Base-by-base conservation (phyloP, 2,113 vertebrate genomes). In the Colius striatus region DNA sequence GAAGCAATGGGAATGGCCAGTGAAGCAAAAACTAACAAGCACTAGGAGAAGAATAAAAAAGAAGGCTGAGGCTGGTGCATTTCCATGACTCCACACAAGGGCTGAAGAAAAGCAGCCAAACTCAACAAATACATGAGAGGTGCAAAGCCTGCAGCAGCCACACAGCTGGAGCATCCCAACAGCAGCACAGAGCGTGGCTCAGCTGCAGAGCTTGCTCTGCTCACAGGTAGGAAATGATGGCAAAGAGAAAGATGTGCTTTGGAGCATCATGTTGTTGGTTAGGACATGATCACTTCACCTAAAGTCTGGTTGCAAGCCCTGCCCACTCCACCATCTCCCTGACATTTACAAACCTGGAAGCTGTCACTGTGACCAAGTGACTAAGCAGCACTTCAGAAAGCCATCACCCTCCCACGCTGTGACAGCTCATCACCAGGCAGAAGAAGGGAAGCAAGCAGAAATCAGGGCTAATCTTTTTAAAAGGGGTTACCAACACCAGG, bases 111-210 rank as follows among this genome's bases (percentile, higher is more conserved):
- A 67, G 0, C 67, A 67, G n/a, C 58, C 63, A 63, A 72, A 67
- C 30, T 36, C n/a, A 6, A 23, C 48, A 54, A 62, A 55, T 20
- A 22, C 27, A 36, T 2, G 13, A 45, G 57, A 47, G 4, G 5
- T 10, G 11, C 12, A 53, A 71, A 77, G 18, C 22, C 71, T 71
- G 70, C 65, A 17, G 16, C 36, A 48, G 60, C 45, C 55, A 29
- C 0, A 0, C 21, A 16, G 2, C 23, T 11, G 43, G 27, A 51
- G 57, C 30, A 4, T 18, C 38, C 0, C 0, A 6, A 38, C 0
- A n/a, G 21, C 65, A 60, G 66, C 15, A 3, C 65, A 8, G 7
- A 41, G 47, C 16, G 32, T 20, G 25, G 66, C 3, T 27, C 63
- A 50, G 13, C 54, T 53, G 65, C 75, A 60, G 17, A 48, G 22